Evolutionary conservation across 2,888 invertebrate species (phyloP), one percentile per base, ranked within the genome.

Genomic region (Hypomecis atomaria): DNA sequence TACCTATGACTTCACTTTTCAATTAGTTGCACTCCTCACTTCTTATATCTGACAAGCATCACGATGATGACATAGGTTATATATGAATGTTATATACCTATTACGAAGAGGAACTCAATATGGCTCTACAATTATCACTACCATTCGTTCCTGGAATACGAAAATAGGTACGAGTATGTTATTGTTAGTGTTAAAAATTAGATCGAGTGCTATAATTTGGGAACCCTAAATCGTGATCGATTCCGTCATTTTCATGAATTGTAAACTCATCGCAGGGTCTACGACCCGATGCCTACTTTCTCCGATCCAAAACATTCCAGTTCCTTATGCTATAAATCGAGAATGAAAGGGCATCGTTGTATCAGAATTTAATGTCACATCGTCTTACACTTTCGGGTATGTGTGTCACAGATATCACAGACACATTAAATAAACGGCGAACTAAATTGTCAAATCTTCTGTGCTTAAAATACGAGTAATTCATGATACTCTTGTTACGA

Each of bases 211-310:
- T 43, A 54, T 60, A 67, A 62, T 47, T 52, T 23, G 66, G 66
- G 8, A 67, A 50, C 23, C 60, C 54, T 60, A 45, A 55, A 37
- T 52, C 52, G 33, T 54, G 13, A 56, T 56, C 38, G 38, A 37
- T 45, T 47, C 45, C 59, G 49, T 59, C 11, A 63, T 53, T 60
- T 37, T 44, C 57, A 53, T 54, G 43, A 36, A 53, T 45, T 13
- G 40, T 48, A 62, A 56, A 42, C 53, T 52, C 45, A 60, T 61
- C 49, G 59, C 55, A 49, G 62, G 67, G 65, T 69, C 72, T 65
- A 37, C 47, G 53, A 68, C 59, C 63, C 60, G 66, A 48, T 57
- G 37, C 50, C 59, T 48, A 66, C 71, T 72, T 73, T 73, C 70
- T 69, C 72, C 64, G 60, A 34, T 63, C 36, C 63, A 61, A 63